Evolutionary conservation across 92 coral and sea anemone species (phyloP).

Genomic region (Phenganax subtilis): DNA sequence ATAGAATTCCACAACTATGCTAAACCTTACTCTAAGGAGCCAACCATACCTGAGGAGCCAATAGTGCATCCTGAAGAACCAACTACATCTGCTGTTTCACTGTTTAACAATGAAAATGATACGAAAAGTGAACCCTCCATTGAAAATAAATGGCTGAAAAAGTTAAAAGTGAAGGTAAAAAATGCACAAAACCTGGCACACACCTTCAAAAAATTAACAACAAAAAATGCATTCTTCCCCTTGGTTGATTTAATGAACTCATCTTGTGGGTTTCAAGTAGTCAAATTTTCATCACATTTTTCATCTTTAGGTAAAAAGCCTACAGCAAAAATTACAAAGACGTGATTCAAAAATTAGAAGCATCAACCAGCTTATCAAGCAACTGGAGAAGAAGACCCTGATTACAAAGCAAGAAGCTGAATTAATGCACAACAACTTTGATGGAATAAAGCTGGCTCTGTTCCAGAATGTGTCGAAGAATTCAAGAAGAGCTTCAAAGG

Average conservation of each 20-base stretch:
- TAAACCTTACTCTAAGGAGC: neutral
- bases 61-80: neutral
- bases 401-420: slow-evolving; percentile 1
- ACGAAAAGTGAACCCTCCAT: neutral
- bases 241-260: neutral
- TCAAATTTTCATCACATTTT: neutral
- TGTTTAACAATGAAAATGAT: too few species aligned
- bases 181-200: neutral
- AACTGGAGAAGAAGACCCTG: neutral
- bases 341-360: neutral
- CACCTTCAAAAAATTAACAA: neutral
- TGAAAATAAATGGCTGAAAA: neutral
- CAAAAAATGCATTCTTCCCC: neutral
- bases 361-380: neutral
- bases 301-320: neutral
- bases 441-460: slow-evolving; percentile 9
- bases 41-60: slow-evolving; percentile 1
- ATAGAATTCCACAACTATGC: neutral
- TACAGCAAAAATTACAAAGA: neutral
- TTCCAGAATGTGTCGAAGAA: slow-evolving; percentile 1
- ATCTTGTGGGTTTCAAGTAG: too few species aligned
- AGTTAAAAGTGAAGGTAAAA: neutral
- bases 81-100: neutral
- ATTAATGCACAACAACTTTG: neutral
- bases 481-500: neutral